These are phyloP conservation scores for Ranitomeya variabilis DNA, from an alignment of 2,113 vertebrate genomes.

Conservation along the genomic window DNA sequence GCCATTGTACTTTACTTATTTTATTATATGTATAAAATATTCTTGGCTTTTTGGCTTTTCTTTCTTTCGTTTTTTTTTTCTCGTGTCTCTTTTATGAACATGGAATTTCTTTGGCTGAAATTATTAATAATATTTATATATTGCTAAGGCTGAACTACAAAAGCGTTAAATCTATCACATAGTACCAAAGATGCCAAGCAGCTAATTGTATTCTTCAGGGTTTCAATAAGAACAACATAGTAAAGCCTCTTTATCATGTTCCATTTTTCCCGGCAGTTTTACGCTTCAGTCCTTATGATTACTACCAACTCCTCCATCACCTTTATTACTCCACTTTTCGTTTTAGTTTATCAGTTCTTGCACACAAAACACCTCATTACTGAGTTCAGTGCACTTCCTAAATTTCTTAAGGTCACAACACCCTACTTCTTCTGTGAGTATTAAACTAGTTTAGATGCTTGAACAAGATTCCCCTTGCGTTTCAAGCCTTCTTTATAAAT, in stretches of 20 bases:
- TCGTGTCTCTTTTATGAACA: constrained; percentile 10
- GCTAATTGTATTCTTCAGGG: constrained; percentile 47
- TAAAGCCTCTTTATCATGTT: constrained; percentile 46
- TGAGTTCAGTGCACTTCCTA: constrained; percentile 34
- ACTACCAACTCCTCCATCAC: constrained; percentile 45
- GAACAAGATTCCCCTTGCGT: not conserved
- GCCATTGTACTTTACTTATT: constrained; percentile 8
- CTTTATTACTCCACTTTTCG: constrained; percentile 44
- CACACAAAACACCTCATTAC: constrained; percentile 55
- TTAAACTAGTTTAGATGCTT: not conserved
- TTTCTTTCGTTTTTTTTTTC: not conserved
- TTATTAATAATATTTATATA: constrained; percentile 41
- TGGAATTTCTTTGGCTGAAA: not conserved
- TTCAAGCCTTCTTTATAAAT: constrained; percentile 4
- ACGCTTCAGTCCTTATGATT: constrained; percentile 26
- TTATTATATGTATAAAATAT: constrained; percentile 29
- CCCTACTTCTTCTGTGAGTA: not conserved
- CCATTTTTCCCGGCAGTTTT: constrained; percentile 44
- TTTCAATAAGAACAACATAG: constrained; percentile 50
- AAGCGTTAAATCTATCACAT: constrained; percentile 33
- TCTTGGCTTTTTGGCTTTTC: not conserved
- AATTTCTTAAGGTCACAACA: constrained; percentile 48
- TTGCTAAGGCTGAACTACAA: constrained; percentile 11
- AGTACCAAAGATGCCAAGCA: constrained; percentile 15
- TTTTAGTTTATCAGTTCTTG: constrained; percentile 34